Conservation (phyloP, 2,888 invertebrate species). For the Caenorhabditis panamensis region DNA sequence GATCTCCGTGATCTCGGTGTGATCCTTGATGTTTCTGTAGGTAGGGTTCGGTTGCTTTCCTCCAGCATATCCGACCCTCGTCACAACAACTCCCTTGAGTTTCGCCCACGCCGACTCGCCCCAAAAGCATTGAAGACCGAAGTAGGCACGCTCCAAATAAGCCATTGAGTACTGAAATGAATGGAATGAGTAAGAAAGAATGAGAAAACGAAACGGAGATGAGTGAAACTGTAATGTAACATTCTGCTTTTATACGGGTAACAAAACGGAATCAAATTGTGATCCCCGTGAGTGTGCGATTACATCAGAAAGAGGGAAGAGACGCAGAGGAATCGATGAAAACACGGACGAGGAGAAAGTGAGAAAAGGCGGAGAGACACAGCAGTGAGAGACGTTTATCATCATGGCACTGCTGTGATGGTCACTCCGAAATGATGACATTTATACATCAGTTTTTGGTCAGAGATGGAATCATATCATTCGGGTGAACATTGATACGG, state of each 20-base stretch:
- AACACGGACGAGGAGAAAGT: neutral
- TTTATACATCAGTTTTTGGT: slow-evolving; percentile 33
- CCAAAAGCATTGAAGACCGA: slow-evolving; percentile 81
- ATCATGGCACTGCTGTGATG: slow-evolving; percentile 45
- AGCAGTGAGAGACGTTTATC: slow-evolving; percentile 17
- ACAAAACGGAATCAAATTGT: slow-evolving; percentile 32
- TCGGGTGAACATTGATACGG: neutral
- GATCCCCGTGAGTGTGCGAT: slow-evolving; percentile 45
- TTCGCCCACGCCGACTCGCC: slow-evolving; percentile 80
- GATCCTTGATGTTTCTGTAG: slow-evolving; percentile 85
- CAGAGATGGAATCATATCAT: slow-evolving; percentile 5
- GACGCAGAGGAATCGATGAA: slow-evolving; percentile 52
- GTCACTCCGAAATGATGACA: slow-evolving; percentile 45
- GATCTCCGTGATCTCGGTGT: slow-evolving; percentile 90
- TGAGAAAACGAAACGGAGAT: neutral
- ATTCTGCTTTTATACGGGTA: slow-evolving; percentile 22
- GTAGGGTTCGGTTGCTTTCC: slow-evolving; percentile 89
- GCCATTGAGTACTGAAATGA: slow-evolving; percentile 32
- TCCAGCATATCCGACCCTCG: slow-evolving; percentile 94
- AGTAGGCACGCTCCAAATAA: slow-evolving; percentile 70
- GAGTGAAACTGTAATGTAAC: neutral
- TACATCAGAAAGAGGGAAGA: slow-evolving; percentile 52
- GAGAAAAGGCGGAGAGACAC: slow-evolving; percentile 9
- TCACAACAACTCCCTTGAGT: slow-evolving; percentile 86
- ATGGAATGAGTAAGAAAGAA: slow-evolving; percentile 3